phyloP scores from a whole-genome alignment of 2,113 vertebrate genomes.

The Sula dactylatra region DNA sequence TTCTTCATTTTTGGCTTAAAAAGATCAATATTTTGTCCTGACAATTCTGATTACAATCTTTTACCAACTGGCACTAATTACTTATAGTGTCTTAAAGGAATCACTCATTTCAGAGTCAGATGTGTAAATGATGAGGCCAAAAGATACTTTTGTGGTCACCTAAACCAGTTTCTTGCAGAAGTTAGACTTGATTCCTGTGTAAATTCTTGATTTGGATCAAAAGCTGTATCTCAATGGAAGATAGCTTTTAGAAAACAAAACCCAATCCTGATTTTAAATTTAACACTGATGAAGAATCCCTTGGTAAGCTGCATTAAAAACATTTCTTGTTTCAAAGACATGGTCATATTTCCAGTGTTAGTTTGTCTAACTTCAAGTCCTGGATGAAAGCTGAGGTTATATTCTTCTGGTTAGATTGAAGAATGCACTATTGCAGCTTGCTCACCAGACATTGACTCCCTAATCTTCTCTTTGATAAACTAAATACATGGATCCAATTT shows the following conservation, averaged over 20 bases:
- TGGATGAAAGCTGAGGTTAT: background rate
- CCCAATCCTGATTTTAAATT: background rate
- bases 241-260: background rate
- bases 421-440: background rate
- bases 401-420: background rate
- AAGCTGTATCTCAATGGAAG: background rate
- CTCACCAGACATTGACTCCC: background rate
- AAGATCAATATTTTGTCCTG: background rate
- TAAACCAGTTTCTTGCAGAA: background rate
- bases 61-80: background rate
- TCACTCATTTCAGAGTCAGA: background rate
- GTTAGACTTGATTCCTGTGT: background rate
- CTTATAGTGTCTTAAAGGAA: background rate
- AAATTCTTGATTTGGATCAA: background rate
- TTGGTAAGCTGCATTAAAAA: background rate
- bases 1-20: background rate
- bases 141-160: background rate
- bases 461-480: background rate
- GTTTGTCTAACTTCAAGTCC: background rate
- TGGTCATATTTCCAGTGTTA: background rate
- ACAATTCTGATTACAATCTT: background rate
- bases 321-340: background rate
- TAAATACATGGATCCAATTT: background rate
- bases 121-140: background rate
- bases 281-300: background rate